phyloP scores from a whole-genome alignment of 2,113 vertebrate species.

The Isurus oxyrinchus region DNA sequence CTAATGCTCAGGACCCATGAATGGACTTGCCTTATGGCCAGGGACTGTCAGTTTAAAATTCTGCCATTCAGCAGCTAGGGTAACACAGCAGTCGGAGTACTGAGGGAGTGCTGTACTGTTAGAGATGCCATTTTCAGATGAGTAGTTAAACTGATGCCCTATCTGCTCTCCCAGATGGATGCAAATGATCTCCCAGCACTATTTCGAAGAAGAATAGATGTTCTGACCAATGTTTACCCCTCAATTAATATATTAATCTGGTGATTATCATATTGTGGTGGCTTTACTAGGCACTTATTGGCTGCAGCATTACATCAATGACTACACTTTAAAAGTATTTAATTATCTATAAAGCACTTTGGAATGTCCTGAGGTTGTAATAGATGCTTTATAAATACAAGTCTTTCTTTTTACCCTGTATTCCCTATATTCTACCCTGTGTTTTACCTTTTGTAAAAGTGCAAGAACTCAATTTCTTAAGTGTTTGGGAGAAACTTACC shows the following conservation, averaged over 20 bases:
- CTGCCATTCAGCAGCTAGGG: too few species aligned
- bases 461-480: neutral
- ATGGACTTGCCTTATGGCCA: too few species aligned
- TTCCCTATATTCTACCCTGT: too few species aligned
- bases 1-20: too few species aligned
- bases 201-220: neutral
- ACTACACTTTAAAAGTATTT: neutral
- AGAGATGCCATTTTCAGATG: neutral
- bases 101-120: neutral
- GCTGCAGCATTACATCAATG: neutral
- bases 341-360: neutral
- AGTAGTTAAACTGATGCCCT: neutral
- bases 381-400: neutral
- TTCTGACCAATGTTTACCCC: neutral
- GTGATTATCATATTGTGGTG: neutral
- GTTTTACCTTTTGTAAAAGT: neutral
- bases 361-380: neutral
- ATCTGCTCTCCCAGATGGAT: neutral
- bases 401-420: neutral
- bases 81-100: neutral
- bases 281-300: neutral
- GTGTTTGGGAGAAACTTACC: neutral
- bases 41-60: too few species aligned
- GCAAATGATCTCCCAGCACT: neutral
- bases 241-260: neutral